A percentile compares a stretch with the other conserved stretches of the same genome.
Evolutionary conservation across 2,113 vertebrate species (phyloP).

Genomic region (Felis chaus): DNA sequence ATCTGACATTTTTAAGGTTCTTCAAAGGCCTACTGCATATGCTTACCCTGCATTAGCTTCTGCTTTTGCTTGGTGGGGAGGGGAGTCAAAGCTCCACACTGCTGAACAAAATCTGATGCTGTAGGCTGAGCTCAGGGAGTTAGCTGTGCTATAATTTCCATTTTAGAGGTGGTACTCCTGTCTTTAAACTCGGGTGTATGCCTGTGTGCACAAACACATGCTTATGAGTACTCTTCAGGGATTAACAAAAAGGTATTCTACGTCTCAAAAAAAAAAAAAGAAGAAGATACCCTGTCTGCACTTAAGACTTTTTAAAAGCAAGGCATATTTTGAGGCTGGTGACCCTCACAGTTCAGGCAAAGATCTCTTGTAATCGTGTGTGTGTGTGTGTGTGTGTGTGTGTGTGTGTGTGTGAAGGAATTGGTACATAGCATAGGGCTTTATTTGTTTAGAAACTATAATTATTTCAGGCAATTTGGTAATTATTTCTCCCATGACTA

Average conservation of each 20-base stretch:
- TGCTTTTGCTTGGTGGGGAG: not conserved
- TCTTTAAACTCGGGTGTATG: not conserved
- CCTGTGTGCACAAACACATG: accelerated
- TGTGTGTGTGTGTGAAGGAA: not conserved
- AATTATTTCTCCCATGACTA: not conserved
- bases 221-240: not conserved
- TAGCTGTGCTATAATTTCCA: not conserved
- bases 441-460: constrained; percentile 55
- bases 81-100: too few relatives aligned
- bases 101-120: not conserved
- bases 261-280: not conserved
- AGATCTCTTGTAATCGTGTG: not conserved
- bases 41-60: not conserved
- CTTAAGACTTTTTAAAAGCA: not conserved
- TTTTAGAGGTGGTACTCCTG: not conserved
- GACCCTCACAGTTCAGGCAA: not conserved
- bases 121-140: not conserved
- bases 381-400: not conserved
- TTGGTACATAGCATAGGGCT: not conserved
- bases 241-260: not conserved
- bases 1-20: not conserved
- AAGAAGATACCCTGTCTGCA: not conserved
- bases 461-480: constrained; percentile 67
- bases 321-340: not conserved
- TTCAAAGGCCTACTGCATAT: not conserved